These are phyloP conservation scores for Arbacia lixula DNA, from an alignment of 53 echinoderm and acorn worm species.

Conservation along the genomic window DNA sequence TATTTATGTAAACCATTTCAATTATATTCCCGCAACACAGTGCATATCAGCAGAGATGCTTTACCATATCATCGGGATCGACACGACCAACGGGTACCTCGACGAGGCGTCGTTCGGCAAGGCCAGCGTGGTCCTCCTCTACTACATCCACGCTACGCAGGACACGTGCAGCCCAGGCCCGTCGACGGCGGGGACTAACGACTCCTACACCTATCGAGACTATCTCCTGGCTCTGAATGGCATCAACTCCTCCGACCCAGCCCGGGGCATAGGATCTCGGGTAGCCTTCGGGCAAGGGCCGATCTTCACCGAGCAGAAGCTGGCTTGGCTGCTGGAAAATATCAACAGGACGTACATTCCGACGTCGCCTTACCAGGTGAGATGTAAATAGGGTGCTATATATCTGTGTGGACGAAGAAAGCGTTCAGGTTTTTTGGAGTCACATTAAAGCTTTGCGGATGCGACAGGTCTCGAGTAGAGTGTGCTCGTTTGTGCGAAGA, in stretches of 20 bases:
- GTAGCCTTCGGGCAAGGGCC: slow-evolving; percentile 14
- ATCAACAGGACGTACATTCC: slow-evolving; percentile 50
- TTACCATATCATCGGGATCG: slow-evolving; percentile 20
- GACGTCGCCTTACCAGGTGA: slow-evolving; percentile 39
- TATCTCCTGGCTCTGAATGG: slow-evolving; percentile 30
- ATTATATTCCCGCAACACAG: not conserved
- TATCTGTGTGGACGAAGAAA: no score
- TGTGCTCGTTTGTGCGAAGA: no score
- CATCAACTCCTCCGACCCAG: slow-evolving; percentile 9
- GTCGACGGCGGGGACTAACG: slow-evolving; percentile 40
- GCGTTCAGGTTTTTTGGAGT: no score
- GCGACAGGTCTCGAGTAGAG: no score
- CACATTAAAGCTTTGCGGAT: no score
- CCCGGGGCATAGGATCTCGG: slow-evolving; percentile 6
- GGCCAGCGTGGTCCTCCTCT: slow-evolving; percentile 44
- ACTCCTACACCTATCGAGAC: slow-evolving; percentile 43
- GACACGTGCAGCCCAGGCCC: slow-evolving; percentile 28
- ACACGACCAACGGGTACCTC: not conserved
- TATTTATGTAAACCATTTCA: no score
- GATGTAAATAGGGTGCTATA: no score
- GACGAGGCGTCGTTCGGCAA: slow-evolving; percentile 32
- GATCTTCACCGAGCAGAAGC: slow-evolving; percentile 19
- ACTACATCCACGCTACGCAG: slow-evolving; percentile 50
- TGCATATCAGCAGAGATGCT: slow-evolving; percentile 47
- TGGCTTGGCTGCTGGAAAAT: slow-evolving; percentile 14